These are phyloP conservation scores for Graphium colonna DNA, from an alignment of 2,888 invertebrate species.

Conservation along the genomic window DNA sequence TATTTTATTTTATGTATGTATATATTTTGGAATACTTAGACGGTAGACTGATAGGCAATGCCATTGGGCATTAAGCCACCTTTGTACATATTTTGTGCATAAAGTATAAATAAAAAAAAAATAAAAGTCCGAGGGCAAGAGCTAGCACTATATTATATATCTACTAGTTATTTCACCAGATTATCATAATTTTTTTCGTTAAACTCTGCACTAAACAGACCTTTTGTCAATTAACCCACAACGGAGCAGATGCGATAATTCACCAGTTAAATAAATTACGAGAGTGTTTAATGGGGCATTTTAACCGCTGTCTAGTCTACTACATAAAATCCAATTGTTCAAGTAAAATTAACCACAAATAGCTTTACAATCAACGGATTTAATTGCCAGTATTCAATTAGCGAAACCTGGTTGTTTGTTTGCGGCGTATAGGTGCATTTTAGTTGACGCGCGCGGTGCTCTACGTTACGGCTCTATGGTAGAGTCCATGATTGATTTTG, in stretches of 20 bases:
- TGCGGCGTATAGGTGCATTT: constrained; percentile 15
- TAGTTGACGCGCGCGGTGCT: background rate
- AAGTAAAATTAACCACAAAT: constrained; percentile 27
- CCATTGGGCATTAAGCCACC: too few species aligned
- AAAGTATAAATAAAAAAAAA: too few species aligned
- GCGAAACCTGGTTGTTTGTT: constrained; percentile 28
- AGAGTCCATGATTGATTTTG: background rate
- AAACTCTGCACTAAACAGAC: background rate
- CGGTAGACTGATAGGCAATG: too few species aligned
- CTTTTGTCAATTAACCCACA: constrained; percentile 10
- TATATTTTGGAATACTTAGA: too few species aligned
- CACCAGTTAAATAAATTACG: constrained; percentile 17
- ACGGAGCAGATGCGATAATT: background rate
- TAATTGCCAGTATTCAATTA: constrained; percentile 33
- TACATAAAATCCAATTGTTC: constrained; percentile 18
- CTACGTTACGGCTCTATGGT: background rate
- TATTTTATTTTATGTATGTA: too few species aligned
- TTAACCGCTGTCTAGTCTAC: constrained; percentile 9
- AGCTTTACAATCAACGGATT: constrained; percentile 29
- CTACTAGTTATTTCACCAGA: background rate
- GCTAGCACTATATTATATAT: background rate
- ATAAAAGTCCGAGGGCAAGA: background rate
- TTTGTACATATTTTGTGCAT: too few species aligned
- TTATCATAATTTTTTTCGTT: background rate
- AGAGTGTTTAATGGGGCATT: constrained; percentile 13